Evolutionary conservation across 1,140 invertebrate species (phyloP).

Genomic region (Conus betulinus): DNA sequence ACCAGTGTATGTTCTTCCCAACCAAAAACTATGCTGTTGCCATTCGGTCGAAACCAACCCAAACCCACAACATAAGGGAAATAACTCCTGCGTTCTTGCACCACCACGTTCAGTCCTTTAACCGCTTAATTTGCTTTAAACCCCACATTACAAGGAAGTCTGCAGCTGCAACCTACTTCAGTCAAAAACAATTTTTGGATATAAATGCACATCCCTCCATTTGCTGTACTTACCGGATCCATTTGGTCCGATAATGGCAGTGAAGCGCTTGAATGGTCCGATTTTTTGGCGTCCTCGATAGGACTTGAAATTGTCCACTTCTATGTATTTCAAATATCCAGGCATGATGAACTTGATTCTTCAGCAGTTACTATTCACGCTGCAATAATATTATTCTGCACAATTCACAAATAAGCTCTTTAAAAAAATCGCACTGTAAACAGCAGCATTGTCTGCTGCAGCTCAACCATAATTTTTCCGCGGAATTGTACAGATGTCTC

Average conservation of each 20-base stretch:
- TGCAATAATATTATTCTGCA: neutral
- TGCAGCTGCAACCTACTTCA: neutral
- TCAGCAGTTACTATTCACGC: neutral
- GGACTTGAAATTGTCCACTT: constrained; percentile 99
- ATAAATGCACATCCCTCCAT: neutral
- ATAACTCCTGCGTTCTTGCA: neutral
- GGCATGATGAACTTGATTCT: constrained; percentile 63
- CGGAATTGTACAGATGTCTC: constrained; percentile 28
- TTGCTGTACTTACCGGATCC: constrained; percentile 87
- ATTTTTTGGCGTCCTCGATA: constrained; percentile 95
- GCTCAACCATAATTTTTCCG: constrained; percentile 25
- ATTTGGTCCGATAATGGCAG: constrained; percentile 99
- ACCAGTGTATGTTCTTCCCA: too few relatives aligned
- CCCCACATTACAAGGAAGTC: too few relatives aligned
- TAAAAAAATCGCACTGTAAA: neutral
- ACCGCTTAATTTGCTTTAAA: constrained; percentile 2
- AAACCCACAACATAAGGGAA: neutral
- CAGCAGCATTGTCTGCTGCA: neutral
- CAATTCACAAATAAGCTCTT: neutral
- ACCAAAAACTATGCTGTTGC: too few relatives aligned
- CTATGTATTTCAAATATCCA: constrained; percentile 88
- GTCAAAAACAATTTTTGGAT: neutral
- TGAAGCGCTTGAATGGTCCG: constrained; percentile 97
- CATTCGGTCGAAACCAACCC: too few relatives aligned
- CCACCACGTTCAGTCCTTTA: neutral